Percentiles rank a stretch among this genome's conserved stretches.
Conservation (phyloP, 2,888 invertebrate genomes). For the Escarpia spicata region DNA sequence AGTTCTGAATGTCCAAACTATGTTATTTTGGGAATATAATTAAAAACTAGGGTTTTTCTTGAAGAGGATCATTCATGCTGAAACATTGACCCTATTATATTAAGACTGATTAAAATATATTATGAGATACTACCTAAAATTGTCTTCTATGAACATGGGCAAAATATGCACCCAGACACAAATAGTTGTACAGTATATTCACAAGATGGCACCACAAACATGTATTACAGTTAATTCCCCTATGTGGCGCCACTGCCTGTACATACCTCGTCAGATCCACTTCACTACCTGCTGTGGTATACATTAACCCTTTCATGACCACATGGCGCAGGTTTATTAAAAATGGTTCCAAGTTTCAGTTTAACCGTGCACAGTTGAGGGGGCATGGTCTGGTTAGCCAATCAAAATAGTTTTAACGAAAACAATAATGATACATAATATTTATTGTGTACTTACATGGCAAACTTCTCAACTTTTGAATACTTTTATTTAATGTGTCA, state of each 20-base stretch:
- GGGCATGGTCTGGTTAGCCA: background rate
- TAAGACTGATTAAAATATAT: too few species aligned
- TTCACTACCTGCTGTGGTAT: background rate
- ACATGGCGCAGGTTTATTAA: background rate
- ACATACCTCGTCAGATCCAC: background rate
- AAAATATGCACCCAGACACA: background rate
- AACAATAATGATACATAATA: background rate
- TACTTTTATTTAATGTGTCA: background rate
- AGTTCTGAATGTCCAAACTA: background rate
- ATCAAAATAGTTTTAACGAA: background rate
- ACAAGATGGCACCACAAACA: background rate
- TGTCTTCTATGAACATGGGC: too few species aligned
- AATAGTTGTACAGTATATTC: background rate
- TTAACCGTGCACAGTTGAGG: background rate
- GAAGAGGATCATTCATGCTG: too few species aligned
- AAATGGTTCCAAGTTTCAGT: background rate
- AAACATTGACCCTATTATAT: too few species aligned
- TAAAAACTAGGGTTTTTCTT: too few species aligned
- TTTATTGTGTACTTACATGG: background rate
- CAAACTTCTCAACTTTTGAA: background rate
- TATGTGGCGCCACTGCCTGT: background rate
- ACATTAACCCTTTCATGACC: background rate
- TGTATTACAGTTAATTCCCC: background rate
- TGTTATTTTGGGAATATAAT: too few species aligned
- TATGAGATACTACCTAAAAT: too few species aligned